Percentiles rank a stretch among this genome's conserved stretches.
phyloP scores from a whole-genome alignment of 2,113 vertebrate species.

The Perca fluviatilis region DNA sequence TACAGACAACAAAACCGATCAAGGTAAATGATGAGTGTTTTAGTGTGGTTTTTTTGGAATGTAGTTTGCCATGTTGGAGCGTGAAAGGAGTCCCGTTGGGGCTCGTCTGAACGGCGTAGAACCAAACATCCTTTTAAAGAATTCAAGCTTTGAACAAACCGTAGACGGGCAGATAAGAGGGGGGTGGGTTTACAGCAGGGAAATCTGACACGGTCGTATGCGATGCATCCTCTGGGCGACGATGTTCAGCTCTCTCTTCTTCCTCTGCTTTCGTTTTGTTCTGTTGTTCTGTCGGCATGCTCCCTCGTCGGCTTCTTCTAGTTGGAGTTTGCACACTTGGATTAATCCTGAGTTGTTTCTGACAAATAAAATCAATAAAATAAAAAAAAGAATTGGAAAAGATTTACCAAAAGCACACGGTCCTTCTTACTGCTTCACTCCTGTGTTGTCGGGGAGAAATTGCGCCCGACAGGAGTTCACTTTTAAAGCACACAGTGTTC shows the following conservation, averaged over 20 bases:
- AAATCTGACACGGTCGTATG: slow-evolving; percentile 1
- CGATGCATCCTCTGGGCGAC: slow-evolving; percentile 1
- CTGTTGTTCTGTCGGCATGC: neutral
- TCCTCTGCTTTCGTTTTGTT: neutral
- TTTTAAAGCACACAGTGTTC: slow-evolving; percentile 36
- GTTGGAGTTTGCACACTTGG: slow-evolving; percentile 25
- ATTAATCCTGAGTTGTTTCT: slow-evolving; percentile 12
- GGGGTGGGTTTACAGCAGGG: slow-evolving; percentile 8
- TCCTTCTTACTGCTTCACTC: slow-evolving; percentile 2
- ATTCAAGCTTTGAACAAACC: neutral
- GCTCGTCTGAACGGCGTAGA: neutral
- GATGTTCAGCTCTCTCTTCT: neutral
- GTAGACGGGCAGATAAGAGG: neutral
- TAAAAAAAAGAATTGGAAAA: neutral
- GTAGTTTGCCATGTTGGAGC: slow-evolving; percentile 12
- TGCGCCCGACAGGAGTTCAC: neutral
- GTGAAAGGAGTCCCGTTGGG: neutral
- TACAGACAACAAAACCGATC: neutral
- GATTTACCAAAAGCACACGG: slow-evolving; percentile 4
- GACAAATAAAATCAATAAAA: neutral
- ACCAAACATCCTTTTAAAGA: slow-evolving; percentile 10
- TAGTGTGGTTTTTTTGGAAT: no score
- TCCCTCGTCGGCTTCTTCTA: neutral
- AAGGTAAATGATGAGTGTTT: slow-evolving; percentile 5
- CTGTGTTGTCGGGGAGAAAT: neutral